phyloP scores from a whole-genome alignment of 2,797 vertebrate species.

The Microctenopoma steveboyesi region DNA sequence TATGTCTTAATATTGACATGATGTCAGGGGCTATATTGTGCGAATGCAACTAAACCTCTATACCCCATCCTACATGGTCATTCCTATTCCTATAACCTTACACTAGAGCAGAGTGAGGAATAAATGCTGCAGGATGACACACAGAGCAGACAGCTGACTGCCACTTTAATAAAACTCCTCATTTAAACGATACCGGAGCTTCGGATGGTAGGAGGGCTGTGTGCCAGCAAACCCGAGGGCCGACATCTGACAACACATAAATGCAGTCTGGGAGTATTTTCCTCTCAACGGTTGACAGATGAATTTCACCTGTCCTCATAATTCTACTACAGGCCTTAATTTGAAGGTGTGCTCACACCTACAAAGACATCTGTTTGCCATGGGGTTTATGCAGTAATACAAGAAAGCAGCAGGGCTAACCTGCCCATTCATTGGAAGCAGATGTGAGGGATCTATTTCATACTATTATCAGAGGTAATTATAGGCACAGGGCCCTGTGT shows the following conservation, averaged over 20 bases:
- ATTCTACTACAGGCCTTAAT: conserved; percentile 71
- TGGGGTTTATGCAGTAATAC: conserved; percentile 71
- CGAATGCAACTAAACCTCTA: too few relatives aligned
- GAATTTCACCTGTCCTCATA: conserved; percentile 75
- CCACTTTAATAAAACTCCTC: conserved; percentile 24
- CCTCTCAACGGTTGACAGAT: conserved; percentile 57
- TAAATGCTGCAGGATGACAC: background rate
- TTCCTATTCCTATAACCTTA: background rate
- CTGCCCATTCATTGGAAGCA: conserved; percentile 83
- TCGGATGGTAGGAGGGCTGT: conserved; percentile 14
- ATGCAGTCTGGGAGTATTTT: conserved; percentile 61
- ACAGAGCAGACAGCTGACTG: background rate
- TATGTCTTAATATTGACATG: background rate
- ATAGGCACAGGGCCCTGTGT: conserved; percentile 65
- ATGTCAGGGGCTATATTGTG: background rate
- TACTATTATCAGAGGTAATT: conserved; percentile 81
- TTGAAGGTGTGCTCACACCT: conserved; percentile 68
- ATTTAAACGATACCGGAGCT: background rate
- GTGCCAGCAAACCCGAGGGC: conserved; percentile 39
- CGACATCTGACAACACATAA: conserved; percentile 61
- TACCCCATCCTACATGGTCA: background rate
- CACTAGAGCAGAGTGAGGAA: conserved; percentile 1
- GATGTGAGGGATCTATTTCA: conserved; percentile 82
- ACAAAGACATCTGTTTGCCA: conserved; percentile 81
- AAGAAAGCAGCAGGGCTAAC: conserved; percentile 69